phyloP scores from a whole-genome alignment of 2,797 vertebrate species.

The Pristis pectinata region DNA sequence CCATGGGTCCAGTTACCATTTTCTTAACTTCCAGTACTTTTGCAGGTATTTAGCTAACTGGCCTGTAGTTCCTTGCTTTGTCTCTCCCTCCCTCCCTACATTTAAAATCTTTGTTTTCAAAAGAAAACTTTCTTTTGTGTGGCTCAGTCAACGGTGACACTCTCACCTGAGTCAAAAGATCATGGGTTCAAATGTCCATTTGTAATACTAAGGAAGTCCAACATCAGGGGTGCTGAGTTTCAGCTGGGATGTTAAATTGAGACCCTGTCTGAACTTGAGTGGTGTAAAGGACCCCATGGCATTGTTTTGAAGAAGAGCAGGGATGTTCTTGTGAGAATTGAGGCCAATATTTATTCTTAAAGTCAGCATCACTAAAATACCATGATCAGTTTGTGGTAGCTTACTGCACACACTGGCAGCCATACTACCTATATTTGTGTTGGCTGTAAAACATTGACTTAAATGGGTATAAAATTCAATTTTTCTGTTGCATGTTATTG shows the following conservation, averaged over 20 bases:
- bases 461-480: background rate
- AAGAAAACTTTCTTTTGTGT: background rate
- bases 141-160: no score
- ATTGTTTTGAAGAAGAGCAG: background rate
- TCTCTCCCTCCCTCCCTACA: no score
- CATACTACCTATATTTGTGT: background rate
- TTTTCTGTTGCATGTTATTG: background rate
- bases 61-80: no score
- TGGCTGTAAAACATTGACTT: background rate
- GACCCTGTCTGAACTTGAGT: background rate
- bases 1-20: no score
- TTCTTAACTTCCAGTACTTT: no score
- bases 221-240: background rate
- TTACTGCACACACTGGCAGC: background rate
- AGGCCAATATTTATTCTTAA: background rate
- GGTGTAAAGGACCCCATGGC: background rate
- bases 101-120: background rate
- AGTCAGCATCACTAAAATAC: background rate
- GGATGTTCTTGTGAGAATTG: no score
- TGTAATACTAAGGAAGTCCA: no score
- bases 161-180: background rate
- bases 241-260: background rate
- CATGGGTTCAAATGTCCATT: background rate
- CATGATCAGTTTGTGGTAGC: background rate
- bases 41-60: no score